phyloP scores from a whole-genome alignment of 2,113 vertebrate species.

The Neolamprologus modestus region DNA sequence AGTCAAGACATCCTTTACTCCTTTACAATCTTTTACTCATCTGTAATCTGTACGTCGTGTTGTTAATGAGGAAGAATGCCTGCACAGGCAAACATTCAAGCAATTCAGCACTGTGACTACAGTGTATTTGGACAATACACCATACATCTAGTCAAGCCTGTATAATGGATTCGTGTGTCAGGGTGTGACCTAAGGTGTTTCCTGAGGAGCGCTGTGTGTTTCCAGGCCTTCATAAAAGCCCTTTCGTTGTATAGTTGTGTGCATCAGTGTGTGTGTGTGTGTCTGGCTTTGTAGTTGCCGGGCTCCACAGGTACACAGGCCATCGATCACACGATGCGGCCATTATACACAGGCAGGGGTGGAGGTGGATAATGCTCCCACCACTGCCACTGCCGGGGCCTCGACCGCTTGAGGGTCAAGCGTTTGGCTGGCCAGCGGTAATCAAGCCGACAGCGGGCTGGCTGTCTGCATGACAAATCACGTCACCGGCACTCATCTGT shows the following conservation, averaged over 20 bases:
- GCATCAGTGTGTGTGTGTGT: neutral
- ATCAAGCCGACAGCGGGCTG: conserved; percentile 44
- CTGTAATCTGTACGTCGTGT: neutral
- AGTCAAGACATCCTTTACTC: neutral
- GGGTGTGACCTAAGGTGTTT: conserved; percentile 43
- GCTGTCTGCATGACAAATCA: conserved; percentile 54
- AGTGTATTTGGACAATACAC: conserved; percentile 24
- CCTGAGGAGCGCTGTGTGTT: conserved; percentile 35
- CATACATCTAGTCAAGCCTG: conserved; percentile 17
- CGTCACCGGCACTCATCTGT: conserved; percentile 16
- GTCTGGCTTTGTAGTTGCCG: conserved; percentile 13
- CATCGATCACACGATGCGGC: conserved; percentile 58
- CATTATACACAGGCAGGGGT: conserved; percentile 55
- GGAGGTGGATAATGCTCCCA: conserved; percentile 55
- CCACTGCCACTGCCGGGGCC: conserved; percentile 35
- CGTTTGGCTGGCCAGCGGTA: conserved; percentile 43
- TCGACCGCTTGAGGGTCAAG: conserved; percentile 51
- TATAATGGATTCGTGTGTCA: conserved; percentile 50
- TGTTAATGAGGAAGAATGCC: neutral
- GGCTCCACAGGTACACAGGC: conserved; percentile 59
- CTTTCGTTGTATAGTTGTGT: neutral
- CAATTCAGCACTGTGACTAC: neutral
- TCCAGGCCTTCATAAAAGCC: conserved; percentile 31
- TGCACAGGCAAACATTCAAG: neutral
- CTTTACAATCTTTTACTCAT: too few relatives aligned